Conservation (phyloP, 2,888 invertebrate species). For the Ephialtes manifestator region DNA sequence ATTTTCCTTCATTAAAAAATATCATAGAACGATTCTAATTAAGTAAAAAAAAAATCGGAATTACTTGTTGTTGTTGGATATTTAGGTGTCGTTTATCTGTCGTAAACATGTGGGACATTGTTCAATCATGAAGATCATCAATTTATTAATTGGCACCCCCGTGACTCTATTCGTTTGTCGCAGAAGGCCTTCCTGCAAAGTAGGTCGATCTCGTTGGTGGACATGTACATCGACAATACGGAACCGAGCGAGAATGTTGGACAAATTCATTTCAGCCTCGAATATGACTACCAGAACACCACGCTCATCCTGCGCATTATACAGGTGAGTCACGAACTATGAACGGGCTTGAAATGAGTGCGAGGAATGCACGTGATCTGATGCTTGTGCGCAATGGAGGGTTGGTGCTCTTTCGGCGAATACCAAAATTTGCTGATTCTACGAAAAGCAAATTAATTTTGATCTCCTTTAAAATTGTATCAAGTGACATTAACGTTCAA, state of each 20-base stretch:
- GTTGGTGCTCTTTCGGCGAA: neutral
- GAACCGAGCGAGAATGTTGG: slow-evolving; percentile 97
- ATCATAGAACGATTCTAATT: too few species aligned
- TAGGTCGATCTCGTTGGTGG: slow-evolving; percentile 96
- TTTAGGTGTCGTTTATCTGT: slow-evolving; percentile 58
- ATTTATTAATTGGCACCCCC: slow-evolving; percentile 62
- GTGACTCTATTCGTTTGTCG: slow-evolving; percentile 74
- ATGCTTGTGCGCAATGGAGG: neutral
- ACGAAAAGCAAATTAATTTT: neutral
- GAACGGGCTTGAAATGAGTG: neutral
- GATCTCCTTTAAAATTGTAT: neutral
- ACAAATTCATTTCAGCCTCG: slow-evolving; percentile 97
- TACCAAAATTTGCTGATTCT: neutral
- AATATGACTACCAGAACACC: slow-evolving; percentile 97
- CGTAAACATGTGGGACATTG: slow-evolving; percentile 50
- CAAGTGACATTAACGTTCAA: neutral
- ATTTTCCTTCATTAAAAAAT: too few species aligned
- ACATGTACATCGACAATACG: slow-evolving; percentile 97
- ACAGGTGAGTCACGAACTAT: slow-evolving; percentile 88
- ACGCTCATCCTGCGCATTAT: slow-evolving; percentile 96
- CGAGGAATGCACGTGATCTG: neutral
- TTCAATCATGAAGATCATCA: slow-evolving; percentile 57
- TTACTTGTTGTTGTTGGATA: neutral
- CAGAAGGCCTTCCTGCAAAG: slow-evolving; percentile 94
- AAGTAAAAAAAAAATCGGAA: neutral